Base-by-base conservation (phyloP, 2,888 invertebrate species). In the Spodoptera littoralis region DNA sequence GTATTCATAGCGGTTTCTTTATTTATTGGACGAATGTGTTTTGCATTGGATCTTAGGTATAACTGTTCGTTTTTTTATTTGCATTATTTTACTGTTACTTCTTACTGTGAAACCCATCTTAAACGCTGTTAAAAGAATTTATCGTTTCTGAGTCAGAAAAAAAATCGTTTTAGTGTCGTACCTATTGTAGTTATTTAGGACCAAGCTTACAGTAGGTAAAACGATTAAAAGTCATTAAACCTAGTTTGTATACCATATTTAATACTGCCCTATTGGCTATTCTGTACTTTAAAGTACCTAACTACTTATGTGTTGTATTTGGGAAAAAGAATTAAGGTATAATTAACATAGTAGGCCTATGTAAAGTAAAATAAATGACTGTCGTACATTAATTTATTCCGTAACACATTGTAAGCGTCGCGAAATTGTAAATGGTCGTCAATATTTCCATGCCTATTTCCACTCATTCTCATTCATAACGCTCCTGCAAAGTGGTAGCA, bases 11-110 rank as follows among this genome's bases (percentile, higher is more conserved):
- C 54, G 47, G 55, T 66, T 66, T 45, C 52, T 46, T 59, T 62
- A 59, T 71, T 65, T 57, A 70, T 46, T 60, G 59, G 30, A 46
- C 27, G 42, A 51, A 54, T 61, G 60, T 51, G 73, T 52, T 44
- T 41, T 12, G 65, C 47, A 53, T 68, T 13, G 18, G 30, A 36
- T 43, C 59, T 27, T 11, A 55, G 57, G 42, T 5, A 44, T 65
- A 62, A 67, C 64, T 53, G 61, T 65, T 47, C 8, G 50, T 44
- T 9, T 47, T 68, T 30, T 65, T 48, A 62, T 65, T 13, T 45
- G 18, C 5, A 24, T 22, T 60, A 45, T 53, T n/a, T 48, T 27
- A 12, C 4, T 24, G 43, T 27, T 11, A 48, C 11, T 22, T 30
- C 0, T 44, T 59, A 4, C 24, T 58, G 9, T 30, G 5, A 12